A percentile compares a stretch with the other conserved stretches of the same genome.
phyloP scores from a whole-genome alignment of 2,113 vertebrate genomes.

The Oreochromis niloticus region DNA sequence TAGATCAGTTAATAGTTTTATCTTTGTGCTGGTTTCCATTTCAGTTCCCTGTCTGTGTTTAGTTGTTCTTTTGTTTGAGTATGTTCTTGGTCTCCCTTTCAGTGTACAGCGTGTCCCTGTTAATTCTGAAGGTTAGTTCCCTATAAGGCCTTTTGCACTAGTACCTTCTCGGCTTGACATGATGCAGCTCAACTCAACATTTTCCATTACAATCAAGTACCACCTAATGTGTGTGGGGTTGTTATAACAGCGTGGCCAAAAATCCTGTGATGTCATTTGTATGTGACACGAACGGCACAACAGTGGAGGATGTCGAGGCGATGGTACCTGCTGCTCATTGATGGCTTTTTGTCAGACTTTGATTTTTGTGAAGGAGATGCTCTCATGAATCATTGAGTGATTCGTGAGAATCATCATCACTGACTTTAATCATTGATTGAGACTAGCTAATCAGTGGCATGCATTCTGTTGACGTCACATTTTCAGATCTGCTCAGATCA shows the following conservation, averaged over 20 bases:
- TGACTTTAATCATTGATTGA: neutral
- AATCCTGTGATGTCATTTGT: neutral
- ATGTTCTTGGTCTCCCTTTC: neutral
- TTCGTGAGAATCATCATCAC: neutral
- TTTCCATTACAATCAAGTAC: neutral
- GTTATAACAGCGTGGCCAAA: neutral
- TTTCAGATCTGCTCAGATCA: neutral
- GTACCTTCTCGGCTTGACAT: neutral
- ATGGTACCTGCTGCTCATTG: neutral
- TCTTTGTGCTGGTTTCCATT: neutral
- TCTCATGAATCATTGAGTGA: neutral
- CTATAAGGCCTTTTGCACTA: neutral
- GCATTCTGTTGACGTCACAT: neutral
- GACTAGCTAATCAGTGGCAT: neutral
- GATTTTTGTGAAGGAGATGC: neutral
- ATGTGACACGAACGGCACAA: neutral
- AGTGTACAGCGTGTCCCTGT: neutral
- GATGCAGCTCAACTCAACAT: neutral
- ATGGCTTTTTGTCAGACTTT: neutral
- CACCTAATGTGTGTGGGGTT: neutral
- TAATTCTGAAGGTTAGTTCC: neutral
- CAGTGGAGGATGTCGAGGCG: neutral
- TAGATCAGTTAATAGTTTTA: neutral
- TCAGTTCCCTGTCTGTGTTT: neutral
- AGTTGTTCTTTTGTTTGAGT: neutral